These are phyloP conservation scores for Phylloscopus whistleri DNA, from an alignment of 2,113 vertebrate genomes.

Conservation along the genomic window DNA sequence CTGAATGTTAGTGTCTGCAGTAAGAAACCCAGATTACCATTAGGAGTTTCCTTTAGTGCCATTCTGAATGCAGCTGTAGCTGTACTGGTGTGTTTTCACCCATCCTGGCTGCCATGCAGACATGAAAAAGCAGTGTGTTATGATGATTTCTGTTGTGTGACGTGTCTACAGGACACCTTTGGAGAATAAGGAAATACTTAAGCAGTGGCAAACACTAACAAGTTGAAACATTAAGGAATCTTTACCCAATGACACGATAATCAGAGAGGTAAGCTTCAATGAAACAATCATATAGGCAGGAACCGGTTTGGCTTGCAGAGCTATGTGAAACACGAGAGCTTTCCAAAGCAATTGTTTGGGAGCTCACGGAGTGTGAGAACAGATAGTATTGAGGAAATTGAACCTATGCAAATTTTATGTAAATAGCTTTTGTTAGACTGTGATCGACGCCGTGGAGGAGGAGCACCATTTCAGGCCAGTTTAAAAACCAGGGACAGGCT, in stretches of 20 bases:
- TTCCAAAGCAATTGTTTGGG: not conserved
- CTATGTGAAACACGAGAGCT: slow-evolving; percentile 30
- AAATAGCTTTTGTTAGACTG: not conserved
- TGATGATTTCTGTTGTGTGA: not conserved
- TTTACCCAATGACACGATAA: not conserved
- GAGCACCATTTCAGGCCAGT: not conserved
- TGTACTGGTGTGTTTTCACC: not conserved
- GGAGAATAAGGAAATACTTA: not conserved
- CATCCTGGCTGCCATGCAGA: not conserved
- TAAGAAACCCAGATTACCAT: not conserved
- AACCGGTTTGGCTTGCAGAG: slow-evolving; percentile 31
- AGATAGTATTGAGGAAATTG: not conserved
- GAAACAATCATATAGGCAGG: not conserved
- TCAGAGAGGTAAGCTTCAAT: not conserved
- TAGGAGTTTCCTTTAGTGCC: not conserved
- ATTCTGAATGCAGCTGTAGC: not conserved
- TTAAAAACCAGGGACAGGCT: slow-evolving; percentile 14
- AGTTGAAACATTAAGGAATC: not conserved
- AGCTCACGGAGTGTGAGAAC: slow-evolving; percentile 18
- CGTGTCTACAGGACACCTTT: not conserved
- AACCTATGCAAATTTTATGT: slow-evolving; percentile 46
- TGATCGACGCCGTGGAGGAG: not conserved
- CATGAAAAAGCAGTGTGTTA: not conserved
- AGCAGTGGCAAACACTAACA: not conserved
- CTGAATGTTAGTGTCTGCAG: not conserved